A percentile compares a stretch with the other conserved stretches of the same genome.
These are phyloP conservation scores for Kryptolebias ocellatus DNA, from an alignment of 2,797 vertebrate genomes.

Conservation along the genomic window DNA sequence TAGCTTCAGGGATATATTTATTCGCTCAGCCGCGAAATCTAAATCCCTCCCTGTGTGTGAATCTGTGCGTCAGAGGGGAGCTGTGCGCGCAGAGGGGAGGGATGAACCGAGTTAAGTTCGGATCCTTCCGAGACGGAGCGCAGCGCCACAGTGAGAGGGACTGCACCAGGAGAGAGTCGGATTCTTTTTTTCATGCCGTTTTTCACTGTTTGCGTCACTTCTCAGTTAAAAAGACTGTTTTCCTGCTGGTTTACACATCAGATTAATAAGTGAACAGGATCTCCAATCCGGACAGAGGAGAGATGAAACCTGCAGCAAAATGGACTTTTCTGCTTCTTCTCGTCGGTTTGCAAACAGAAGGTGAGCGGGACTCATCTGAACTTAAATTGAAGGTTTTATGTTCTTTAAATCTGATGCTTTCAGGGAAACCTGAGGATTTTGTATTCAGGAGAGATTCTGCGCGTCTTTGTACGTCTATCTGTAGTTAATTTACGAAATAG, in stretches of 20 bases:
- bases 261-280: constrained; percentile 26
- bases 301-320: constrained; percentile 68
- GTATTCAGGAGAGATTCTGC: not conserved
- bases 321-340: constrained; percentile 73
- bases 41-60: constrained; percentile 29
- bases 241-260: not conserved
- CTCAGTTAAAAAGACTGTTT: constrained; percentile 16
- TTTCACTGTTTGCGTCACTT: constrained; percentile 8
- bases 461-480: too few species aligned
- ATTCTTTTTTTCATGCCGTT: constrained; percentile 7
- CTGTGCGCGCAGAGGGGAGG: constrained; percentile 63
- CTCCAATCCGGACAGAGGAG: constrained; percentile 28
- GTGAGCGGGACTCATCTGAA: constrained; percentile 56
- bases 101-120: constrained; percentile 64
- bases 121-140: constrained; percentile 56
- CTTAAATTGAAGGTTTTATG: not conserved
- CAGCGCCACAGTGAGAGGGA: constrained; percentile 43
- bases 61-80: constrained; percentile 56
- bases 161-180: constrained; percentile 37
- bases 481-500: too few species aligned
- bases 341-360: constrained; percentile 63
- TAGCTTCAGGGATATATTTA: not conserved
- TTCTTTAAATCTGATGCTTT: not conserved
- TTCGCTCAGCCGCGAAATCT: not conserved
- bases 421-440: not conserved